Conservation (phyloP, 2,797 vertebrate genomes). For the Sebastes iracundus region DNA sequence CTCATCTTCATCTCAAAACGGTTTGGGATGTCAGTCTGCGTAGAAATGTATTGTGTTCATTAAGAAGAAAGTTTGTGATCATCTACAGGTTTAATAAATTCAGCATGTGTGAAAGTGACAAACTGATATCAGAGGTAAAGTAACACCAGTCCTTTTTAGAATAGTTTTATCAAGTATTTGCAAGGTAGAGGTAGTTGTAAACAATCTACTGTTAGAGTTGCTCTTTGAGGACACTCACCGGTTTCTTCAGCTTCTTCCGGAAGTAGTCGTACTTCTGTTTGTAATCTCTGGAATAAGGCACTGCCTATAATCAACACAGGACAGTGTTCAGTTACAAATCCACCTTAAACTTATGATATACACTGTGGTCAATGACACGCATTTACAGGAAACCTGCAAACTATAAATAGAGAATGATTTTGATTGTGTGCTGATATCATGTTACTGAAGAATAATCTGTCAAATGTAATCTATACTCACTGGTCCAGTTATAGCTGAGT, state of each 20-base stretch:
- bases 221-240: conserved; percentile 79
- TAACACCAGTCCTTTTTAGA: not conserved
- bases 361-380: not conserved
- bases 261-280: conserved; percentile 99
- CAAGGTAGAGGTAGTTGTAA: not conserved
- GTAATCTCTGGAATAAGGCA: conserved; percentile 99
- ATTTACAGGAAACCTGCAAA: not conserved
- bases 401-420: conserved; percentile 9
- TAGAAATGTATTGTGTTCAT: not conserved
- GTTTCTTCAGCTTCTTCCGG: conserved; percentile 95
- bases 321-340: conserved; percentile 9
- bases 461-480: conserved; percentile 73
- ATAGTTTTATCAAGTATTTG: not conserved
- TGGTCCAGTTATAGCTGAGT: conserved; percentile 92
- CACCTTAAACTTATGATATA: not conserved
- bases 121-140: not conserved
- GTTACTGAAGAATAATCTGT: not conserved
- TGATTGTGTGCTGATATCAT: not conserved
- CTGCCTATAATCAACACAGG: conserved; percentile 83
- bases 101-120: not conserved
- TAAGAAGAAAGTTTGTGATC: not conserved
- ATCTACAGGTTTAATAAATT: not conserved
- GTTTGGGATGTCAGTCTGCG: conserved; percentile 93
- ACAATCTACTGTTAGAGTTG: not conserved
- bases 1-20: conserved; percentile 96